Evolutionary conservation across 2,888 invertebrate genomes (phyloP).

Genomic region (Galerucella pusilla): DNA sequence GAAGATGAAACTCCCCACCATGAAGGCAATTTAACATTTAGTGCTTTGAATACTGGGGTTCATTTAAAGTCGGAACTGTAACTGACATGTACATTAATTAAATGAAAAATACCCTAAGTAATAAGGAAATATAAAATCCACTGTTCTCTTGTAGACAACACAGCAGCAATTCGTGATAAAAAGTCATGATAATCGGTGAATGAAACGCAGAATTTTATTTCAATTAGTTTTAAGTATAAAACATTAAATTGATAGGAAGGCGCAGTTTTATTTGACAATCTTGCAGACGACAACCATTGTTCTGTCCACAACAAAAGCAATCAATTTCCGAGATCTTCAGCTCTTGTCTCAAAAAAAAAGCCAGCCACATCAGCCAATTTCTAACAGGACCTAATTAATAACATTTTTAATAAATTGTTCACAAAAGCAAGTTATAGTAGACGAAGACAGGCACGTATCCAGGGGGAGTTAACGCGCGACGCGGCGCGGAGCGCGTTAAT

Average conservation of each 20-base stretch:
- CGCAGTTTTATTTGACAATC: neutral
- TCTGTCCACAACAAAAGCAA: neutral
- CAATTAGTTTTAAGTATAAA: slow-evolving; percentile 2
- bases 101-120: neutral
- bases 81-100: too few relatives aligned
- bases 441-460: too few relatives aligned
- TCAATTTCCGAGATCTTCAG: neutral
- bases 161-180: neutral
- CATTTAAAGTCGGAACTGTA: too few relatives aligned
- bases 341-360: neutral
- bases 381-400: neutral
- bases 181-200: neutral
- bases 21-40: too few relatives aligned
- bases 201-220: neutral
- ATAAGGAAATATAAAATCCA: neutral
- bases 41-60: too few relatives aligned
- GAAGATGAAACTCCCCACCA: too few relatives aligned
- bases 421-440: too few relatives aligned
- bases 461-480: too few relatives aligned
- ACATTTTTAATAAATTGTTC: neutral
- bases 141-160: neutral
- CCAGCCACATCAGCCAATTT: neutral
- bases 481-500: too few relatives aligned
- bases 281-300: neutral
- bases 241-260: neutral